Conservation (phyloP, 2,888 invertebrate species). For the Nudaria mundana region DNA sequence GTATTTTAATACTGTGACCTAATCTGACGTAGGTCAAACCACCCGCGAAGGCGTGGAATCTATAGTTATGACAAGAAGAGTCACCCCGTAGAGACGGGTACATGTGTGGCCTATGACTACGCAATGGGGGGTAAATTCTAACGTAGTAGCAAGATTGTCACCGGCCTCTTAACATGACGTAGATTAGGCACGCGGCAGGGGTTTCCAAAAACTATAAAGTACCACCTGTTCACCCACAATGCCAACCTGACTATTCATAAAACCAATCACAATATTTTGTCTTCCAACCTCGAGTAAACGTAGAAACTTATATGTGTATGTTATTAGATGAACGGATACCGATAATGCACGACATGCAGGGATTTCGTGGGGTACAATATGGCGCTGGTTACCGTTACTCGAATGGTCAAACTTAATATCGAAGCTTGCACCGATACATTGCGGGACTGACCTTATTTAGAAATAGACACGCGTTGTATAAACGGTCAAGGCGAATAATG, state of each 20-base stretch:
- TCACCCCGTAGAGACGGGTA: neutral
- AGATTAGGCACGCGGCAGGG: neutral
- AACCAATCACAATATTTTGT: too few species aligned
- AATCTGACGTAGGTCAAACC: too few species aligned
- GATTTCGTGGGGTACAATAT: constrained; percentile 36
- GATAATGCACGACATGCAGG: constrained; percentile 19
- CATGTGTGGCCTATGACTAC: neutral
- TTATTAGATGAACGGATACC: constrained; percentile 20
- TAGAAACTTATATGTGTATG: neutral
- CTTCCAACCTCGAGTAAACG: neutral
- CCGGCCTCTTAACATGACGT: neutral
- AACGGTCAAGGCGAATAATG: constrained; percentile 20
- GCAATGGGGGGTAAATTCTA: neutral
- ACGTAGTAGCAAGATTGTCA: neutral
- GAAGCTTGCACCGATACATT: constrained; percentile 44
- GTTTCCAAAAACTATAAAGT: neutral
- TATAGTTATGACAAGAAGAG: neutral
- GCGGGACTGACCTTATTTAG: constrained; percentile 52
- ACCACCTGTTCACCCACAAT: too few species aligned
- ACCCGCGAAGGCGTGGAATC: neutral
- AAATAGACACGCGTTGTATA: constrained; percentile 28
- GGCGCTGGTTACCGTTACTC: constrained; percentile 43
- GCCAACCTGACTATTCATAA: too few species aligned
- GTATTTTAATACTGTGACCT: too few species aligned
- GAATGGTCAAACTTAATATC: constrained; percentile 54